Conservation (phyloP, 2,888 invertebrate species). For the Xanthostigma xanthostigma region DNA sequence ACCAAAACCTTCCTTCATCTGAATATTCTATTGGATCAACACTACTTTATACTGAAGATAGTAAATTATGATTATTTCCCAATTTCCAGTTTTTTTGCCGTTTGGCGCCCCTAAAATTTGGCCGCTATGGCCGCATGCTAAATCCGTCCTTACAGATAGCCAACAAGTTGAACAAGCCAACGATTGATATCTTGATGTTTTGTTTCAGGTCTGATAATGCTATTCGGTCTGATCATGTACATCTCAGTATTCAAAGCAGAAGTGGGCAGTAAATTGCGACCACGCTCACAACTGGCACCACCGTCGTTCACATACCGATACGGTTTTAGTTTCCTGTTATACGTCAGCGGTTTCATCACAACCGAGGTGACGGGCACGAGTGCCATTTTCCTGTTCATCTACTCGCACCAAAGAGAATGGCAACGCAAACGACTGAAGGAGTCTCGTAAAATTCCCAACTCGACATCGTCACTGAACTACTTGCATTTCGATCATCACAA, state of each 20-base stretch:
- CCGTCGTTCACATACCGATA: slow-evolving; percentile 74
- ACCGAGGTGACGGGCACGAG: slow-evolving; percentile 76
- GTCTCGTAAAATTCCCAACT: slow-evolving; percentile 32
- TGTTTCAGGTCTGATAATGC: slow-evolving; percentile 68
- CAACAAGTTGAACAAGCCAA: no score
- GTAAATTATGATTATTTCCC: no score
- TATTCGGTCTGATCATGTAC: slow-evolving; percentile 83
- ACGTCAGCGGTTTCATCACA: slow-evolving; percentile 69
- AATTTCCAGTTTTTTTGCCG: no score
- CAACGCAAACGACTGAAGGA: slow-evolving; percentile 33
- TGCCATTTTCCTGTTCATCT: slow-evolving; percentile 75
- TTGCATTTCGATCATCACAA: slow-evolving; percentile 13
- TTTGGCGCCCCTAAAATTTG: no score
- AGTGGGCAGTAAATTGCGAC: slow-evolving; percentile 72
- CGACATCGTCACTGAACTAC: slow-evolving; percentile 37
- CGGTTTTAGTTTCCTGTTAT: slow-evolving; percentile 76
- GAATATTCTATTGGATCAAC: no score
- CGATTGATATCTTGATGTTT: background rate
- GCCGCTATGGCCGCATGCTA: no score
- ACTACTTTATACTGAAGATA: no score
- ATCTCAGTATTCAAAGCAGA: slow-evolving; percentile 86
- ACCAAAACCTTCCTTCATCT: no score
- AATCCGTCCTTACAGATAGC: no score
- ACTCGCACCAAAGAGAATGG: slow-evolving; percentile 57
- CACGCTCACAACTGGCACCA: slow-evolving; percentile 61